Conservation (phyloP, 1,140 invertebrate genomes). For the Coptotermes formosanus region DNA sequence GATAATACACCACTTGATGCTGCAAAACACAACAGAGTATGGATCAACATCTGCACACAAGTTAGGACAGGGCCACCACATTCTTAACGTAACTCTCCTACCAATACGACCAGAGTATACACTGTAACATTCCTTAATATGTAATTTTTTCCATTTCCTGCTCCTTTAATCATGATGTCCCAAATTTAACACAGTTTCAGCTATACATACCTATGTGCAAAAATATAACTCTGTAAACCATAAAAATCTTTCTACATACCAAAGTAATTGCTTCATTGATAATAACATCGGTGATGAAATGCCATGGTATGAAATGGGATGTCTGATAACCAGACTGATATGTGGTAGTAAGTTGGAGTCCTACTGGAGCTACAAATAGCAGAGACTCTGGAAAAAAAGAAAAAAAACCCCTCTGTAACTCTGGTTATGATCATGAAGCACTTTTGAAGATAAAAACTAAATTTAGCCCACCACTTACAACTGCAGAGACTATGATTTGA, state of each 20-base stretch:
- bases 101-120: too few relatives aligned
- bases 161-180: too few relatives aligned
- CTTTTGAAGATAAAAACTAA: not conserved
- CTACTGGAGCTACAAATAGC: slow-evolving; percentile 23
- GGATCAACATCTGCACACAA: not conserved
- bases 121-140: too few relatives aligned
- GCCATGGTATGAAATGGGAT: slow-evolving; percentile 27
- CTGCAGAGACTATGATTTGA: too few relatives aligned
- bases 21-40: not conserved
- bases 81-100: too few relatives aligned
- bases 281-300: slow-evolving; percentile 14
- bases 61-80: too few relatives aligned
- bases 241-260: not conserved
- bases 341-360: slow-evolving; percentile 24
- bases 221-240: too few relatives aligned
- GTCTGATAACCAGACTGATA: slow-evolving; percentile 22
- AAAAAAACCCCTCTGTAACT: not conserved
- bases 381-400: slow-evolving; percentile 2
- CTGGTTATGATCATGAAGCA: not conserved
- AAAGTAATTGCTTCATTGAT: slow-evolving; percentile 27
- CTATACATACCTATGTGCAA: too few relatives aligned
- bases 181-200: too few relatives aligned
- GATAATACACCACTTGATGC: slow-evolving; percentile 11
- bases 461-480: too few relatives aligned
- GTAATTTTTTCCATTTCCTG: too few relatives aligned